Conservation (phyloP, 2,797 vertebrate species). For the Cetoscarus ocellatus region DNA sequence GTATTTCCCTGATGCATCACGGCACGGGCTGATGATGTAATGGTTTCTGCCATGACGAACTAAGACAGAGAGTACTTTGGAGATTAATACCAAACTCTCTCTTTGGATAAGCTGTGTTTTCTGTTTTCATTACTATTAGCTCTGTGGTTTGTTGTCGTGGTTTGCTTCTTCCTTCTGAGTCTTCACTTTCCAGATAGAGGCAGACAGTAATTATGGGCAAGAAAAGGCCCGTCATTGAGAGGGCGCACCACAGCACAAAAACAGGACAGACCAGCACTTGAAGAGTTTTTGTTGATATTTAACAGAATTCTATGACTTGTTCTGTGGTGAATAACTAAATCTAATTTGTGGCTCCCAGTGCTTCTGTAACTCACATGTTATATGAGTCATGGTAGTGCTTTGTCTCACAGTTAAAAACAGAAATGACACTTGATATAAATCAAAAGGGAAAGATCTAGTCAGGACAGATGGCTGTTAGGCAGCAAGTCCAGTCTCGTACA, state of each 20-base stretch:
- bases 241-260: slow-evolving; percentile 6
- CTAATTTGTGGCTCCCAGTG: slow-evolving; percentile 53
- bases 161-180: slow-evolving; percentile 38
- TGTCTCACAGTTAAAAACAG: slow-evolving; percentile 30
- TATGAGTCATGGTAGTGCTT: slow-evolving; percentile 50
- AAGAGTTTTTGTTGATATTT: slow-evolving; percentile 32
- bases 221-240: slow-evolving; percentile 15
- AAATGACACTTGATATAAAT: slow-evolving; percentile 40
- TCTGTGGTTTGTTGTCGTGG: slow-evolving; percentile 39
- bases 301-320: slow-evolving; percentile 39
- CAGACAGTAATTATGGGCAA: slow-evolving; percentile 33
- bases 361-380: slow-evolving; percentile 46
- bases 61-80: slow-evolving; percentile 2
- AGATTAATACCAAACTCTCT: slow-evolving; percentile 41
- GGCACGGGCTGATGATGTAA: slow-evolving; percentile 49
- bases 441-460: slow-evolving; percentile 4
- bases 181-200: slow-evolving; percentile 18
- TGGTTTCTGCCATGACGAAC: slow-evolving; percentile 25
- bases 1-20: slow-evolving; percentile 58
- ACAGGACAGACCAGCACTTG: slow-evolving; percentile 1
- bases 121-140: slow-evolving; percentile 55
- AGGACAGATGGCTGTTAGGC: too few relatives aligned
- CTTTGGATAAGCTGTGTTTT: slow-evolving; percentile 42
- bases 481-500: too few relatives aligned
- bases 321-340: slow-evolving; percentile 63